Evolutionary conservation across 2,797 vertebrate genomes (phyloP).

Genomic region (Cichlasoma orientale): DNA sequence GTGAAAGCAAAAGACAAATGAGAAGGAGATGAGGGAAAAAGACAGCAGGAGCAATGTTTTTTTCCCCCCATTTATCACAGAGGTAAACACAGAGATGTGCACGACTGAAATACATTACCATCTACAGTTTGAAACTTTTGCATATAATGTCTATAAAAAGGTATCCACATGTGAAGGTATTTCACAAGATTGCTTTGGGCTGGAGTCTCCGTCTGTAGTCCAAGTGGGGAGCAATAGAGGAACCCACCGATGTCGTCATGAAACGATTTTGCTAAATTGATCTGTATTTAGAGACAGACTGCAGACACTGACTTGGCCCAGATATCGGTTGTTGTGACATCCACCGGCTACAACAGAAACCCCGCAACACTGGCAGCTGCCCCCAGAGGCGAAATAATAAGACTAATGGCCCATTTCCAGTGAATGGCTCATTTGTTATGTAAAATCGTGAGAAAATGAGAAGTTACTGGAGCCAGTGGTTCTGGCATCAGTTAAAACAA

Average conservation of each 20-base stretch:
- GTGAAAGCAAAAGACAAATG: conserved; percentile 15
- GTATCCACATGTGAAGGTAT: not conserved
- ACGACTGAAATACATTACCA: not conserved
- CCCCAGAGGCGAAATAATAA: not conserved
- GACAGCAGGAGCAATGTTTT: conserved; percentile 9
- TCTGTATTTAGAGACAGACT: not conserved
- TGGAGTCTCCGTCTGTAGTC: not conserved
- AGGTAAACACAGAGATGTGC: not conserved
- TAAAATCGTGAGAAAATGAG: not conserved
- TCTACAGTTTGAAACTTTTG: not conserved
- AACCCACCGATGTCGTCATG: not conserved
- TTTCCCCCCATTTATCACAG: conserved; percentile 1
- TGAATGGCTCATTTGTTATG: not conserved
- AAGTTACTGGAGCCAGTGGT: not conserved
- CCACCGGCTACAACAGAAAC: not conserved
- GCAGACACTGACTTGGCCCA: not conserved
- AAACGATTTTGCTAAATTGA: not conserved
- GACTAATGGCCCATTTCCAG: conserved; percentile 3
- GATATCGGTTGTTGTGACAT: not conserved
- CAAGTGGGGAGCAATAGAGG: not conserved
- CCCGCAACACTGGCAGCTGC: not conserved
- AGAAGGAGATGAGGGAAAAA: not conserved
- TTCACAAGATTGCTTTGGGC: not conserved
- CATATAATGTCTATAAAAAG: too few species aligned
- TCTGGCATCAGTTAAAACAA: conserved; percentile 1